phyloP scores from a whole-genome alignment of 2,113 vertebrate species.

The Diadophis punctatus region DNA sequence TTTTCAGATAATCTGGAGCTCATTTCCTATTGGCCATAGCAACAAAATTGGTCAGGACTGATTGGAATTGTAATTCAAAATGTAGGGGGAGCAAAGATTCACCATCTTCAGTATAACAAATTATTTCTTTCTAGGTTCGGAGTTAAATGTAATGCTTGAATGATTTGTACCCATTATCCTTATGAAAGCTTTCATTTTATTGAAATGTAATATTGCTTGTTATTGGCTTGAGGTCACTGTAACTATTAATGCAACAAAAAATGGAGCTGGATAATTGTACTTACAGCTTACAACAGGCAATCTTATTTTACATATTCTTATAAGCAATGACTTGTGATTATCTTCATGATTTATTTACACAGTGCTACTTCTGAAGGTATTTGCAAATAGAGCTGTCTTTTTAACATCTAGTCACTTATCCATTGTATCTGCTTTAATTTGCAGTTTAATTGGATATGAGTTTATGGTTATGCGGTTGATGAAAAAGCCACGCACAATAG shows the following conservation, averaged over 20 bases:
- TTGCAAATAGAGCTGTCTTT: not conserved
- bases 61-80: not conserved
- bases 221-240: not conserved
- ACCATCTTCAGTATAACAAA: not conserved
- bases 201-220: slow-evolving; percentile 10
- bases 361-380: slow-evolving; percentile 4
- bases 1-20: not conserved
- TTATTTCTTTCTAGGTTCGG: not conserved
- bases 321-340: not conserved
- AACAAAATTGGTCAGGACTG: not conserved
- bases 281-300: not conserved
- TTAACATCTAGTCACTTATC: not conserved
- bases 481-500: not conserved
- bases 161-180: slow-evolving; percentile 2
- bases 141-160: not conserved
- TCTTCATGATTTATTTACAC: not conserved
- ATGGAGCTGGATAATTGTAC: not conserved
- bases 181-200: not conserved
- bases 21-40: not conserved
- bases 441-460: not conserved
- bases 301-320: not conserved
- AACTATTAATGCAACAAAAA: slow-evolving; percentile 1
- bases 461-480: not conserved
- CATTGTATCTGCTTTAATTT: not conserved
- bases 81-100: not conserved